Percentiles rank a stretch among this genome's conserved stretches.
Evolutionary conservation across 1,140 invertebrate genomes (phyloP).

Genomic region (Drosophila ohnishii): DNA sequence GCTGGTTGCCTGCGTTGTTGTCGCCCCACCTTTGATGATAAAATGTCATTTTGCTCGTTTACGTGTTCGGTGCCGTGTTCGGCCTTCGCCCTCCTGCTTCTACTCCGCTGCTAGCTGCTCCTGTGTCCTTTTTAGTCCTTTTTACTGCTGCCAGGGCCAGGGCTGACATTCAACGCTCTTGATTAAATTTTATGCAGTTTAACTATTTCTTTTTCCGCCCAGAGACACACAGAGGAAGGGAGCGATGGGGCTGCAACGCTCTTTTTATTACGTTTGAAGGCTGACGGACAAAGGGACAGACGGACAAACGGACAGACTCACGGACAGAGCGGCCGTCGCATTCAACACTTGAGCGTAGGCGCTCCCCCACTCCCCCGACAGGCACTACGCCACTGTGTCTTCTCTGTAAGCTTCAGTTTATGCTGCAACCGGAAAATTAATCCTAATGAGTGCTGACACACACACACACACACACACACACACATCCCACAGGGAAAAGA

Average conservation of each 20-base stretch:
- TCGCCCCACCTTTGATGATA: constrained; percentile 75
- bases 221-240: neutral
- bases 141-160: constrained; percentile 58
- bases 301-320: constrained; percentile 48
- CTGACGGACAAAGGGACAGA: constrained; percentile 34
- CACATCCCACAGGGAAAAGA: neutral
- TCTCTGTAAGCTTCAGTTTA: constrained; percentile 74
- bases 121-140: constrained; percentile 20
- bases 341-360: constrained; percentile 62
- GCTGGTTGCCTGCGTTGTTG: constrained; percentile 44
- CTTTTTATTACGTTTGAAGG: constrained; percentile 73
- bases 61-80: constrained; percentile 62
- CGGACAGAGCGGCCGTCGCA: constrained; percentile 35
- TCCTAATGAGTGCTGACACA: constrained; percentile 80
- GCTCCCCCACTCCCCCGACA: constrained; percentile 2
- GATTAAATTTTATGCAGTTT: constrained; percentile 82
- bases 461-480: constrained; percentile 45
- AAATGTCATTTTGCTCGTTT: constrained; percentile 81
- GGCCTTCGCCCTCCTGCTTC: constrained; percentile 3
- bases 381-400: constrained; percentile 22
- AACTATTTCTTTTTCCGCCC: constrained; percentile 64
- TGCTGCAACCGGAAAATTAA: constrained; percentile 80
- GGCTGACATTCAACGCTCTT: constrained; percentile 79
- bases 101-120: constrained; percentile 12
- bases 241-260: constrained; percentile 17